Base-by-base conservation (phyloP, 2,797 vertebrate species). In the Paguma larvata region DNA sequence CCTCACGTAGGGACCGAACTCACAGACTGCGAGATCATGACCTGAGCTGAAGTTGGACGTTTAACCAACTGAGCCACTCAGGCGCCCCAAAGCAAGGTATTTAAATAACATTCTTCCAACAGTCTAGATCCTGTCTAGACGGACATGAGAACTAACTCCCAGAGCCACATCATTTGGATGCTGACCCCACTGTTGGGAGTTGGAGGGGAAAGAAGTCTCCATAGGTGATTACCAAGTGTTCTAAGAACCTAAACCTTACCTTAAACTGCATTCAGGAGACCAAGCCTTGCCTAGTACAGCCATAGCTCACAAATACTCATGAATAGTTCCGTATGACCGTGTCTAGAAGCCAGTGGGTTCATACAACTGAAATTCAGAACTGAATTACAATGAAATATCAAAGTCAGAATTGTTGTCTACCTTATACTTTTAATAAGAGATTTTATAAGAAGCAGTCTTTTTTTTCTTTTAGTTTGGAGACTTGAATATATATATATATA, bases 361-460 rank as follows among this genome's bases (percentile, higher is more conserved):
- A 32, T 70, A 63, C 10, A 91, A 56, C 9, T 83, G 48, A 16
- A 59, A 78, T 77, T 95, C 15, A 72, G 21, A 89, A 75, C 25
- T 72, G 70, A 78, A 94, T 46, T 75, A 92, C 83, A 93, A 77
- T 72, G n/a, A 68, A 85, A 90, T 23, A 25, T 67, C 59, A 73
- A 51, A 84, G 80, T n/a, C 10, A 88, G 87, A 84, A 44, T 34
- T 63, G 5, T 85, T 25, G n/a, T 59, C 6, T 8, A n/a, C 34
- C 19, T 67, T 89, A 5, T 48, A 14, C 63, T 94, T 94, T 73
- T 91, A 68, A 23, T 90, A 59, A 84, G 11, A 88, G 25, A 59
- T 89, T 82, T 88, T 95, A 62, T 73, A 41, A n/a, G 44, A 23
- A 78, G 30, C 32, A 75, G 75, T 6, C 30, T 77, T 72, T 53